A percentile compares a stretch with the other conserved stretches of the same genome.
Evolutionary conservation across 2,888 invertebrate species (phyloP).

Genomic region (Allophyes oxyacanthae): DNA sequence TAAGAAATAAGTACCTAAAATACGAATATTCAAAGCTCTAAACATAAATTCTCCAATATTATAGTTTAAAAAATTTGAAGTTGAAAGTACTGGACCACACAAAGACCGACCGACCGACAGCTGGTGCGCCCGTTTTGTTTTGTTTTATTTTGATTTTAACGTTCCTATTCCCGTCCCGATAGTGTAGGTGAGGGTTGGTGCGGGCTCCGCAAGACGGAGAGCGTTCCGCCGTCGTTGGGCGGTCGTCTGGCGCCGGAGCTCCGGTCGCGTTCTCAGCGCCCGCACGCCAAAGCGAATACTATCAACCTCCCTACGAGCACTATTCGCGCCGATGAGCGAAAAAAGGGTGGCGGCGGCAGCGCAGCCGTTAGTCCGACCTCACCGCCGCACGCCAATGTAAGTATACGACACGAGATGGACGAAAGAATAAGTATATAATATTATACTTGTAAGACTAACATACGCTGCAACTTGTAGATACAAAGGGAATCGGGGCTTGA

Average conservation of each 20-base stretch:
- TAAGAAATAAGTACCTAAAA: too few species aligned
- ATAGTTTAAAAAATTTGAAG: constrained; percentile 5
- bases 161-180: constrained; percentile 75
- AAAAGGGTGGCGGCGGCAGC: constrained; percentile 67
- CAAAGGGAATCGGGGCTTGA: constrained; percentile 5
- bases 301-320: constrained; percentile 89
- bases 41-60: background rate
- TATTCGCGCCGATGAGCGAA: constrained; percentile 71
- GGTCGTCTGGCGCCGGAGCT: constrained; percentile 75
- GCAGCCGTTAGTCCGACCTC: constrained; percentile 77
- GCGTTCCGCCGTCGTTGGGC: constrained; percentile 80
- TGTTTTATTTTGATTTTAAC: constrained; percentile 69
- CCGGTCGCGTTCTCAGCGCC: constrained; percentile 77
- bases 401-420: constrained; percentile 50
- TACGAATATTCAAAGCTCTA: too few species aligned
- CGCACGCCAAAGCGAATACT: constrained; percentile 89
- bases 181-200: constrained; percentile 80
- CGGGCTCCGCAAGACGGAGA: constrained; percentile 83
- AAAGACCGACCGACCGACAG: constrained; percentile 53
- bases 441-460: constrained; percentile 2
- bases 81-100: constrained; percentile 36
- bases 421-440: background rate
- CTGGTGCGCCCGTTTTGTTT: constrained; percentile 72
- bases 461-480: constrained; percentile 16
- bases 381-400: constrained; percentile 83